Conservation (phyloP, 2,113 vertebrate species). For the Galeopterus variegatus region DNA sequence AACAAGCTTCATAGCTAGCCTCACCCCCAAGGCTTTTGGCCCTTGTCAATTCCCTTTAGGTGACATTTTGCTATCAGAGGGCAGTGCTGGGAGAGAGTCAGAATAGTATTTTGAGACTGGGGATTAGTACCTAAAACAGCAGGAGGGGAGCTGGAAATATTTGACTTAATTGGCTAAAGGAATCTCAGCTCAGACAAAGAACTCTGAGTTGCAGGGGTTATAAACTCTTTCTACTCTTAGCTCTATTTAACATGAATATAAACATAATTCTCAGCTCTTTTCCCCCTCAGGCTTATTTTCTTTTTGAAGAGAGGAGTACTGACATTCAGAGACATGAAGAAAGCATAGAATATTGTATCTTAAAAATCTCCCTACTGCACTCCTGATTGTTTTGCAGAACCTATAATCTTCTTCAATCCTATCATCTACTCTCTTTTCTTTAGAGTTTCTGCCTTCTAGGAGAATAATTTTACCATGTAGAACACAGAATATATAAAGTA, state of each 20-base stretch:
- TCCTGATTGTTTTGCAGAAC: not conserved
- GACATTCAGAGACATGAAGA: not conserved
- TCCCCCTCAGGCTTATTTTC: not conserved
- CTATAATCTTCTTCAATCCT: not conserved
- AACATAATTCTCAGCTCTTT: not conserved
- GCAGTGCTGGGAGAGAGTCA: not conserved
- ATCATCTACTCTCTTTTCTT: not conserved
- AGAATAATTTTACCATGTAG: not conserved
- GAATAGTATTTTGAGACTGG: constrained; percentile 37
- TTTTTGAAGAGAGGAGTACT: not conserved
- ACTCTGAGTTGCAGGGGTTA: too few species aligned
- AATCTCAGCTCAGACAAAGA: not conserved
- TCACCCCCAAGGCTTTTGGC: not conserved
- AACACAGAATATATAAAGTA: not conserved
- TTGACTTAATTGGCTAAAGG: not conserved
- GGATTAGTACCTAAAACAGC: not conserved
- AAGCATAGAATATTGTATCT: not conserved
- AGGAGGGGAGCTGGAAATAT: not conserved
- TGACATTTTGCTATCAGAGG: constrained; percentile 32
- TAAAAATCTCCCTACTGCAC: not conserved
- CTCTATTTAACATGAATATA: not conserved
- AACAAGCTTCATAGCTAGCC: fast-evolving
- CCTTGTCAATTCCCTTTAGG: not conserved
- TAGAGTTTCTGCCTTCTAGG: not conserved
- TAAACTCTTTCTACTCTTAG: not conserved